These are phyloP conservation scores for Cyphomyrmex costatus DNA, from an alignment of 1,140 invertebrate genomes.

Conservation along the genomic window DNA sequence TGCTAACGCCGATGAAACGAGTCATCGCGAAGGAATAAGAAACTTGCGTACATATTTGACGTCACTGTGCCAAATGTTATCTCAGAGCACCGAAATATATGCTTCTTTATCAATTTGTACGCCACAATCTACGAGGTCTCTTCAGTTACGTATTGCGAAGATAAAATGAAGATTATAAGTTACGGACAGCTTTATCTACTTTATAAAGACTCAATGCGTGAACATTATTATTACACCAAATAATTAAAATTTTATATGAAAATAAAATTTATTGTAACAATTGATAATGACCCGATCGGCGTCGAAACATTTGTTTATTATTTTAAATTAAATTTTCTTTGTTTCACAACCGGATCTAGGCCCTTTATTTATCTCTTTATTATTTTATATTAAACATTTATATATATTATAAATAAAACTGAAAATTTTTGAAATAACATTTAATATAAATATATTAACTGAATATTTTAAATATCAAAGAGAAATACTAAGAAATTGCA, in stretches of 20 bases:
- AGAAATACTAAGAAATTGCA: background rate
- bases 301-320: no score
- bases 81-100: constrained; percentile 44
- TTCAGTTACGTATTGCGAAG: constrained; percentile 22
- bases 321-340: no score
- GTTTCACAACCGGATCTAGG: no score
- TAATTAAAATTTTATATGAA: background rate
- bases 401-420: background rate
- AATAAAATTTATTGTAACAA: no score
- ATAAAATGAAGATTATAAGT: constrained; percentile 42
- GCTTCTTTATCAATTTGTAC: constrained; percentile 39
- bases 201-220: background rate
- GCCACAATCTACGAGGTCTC: constrained; percentile 11
- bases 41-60: constrained; percentile 45
- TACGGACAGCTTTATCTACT: background rate
- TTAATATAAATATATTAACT: background rate
- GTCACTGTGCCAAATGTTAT: constrained; percentile 63
- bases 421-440: background rate
- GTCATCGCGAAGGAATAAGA: constrained; percentile 24
- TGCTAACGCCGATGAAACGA: constrained; percentile 4
- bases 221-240: background rate
- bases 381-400: background rate
- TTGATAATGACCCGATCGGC: no score
- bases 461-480: background rate
- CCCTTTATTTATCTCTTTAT: no score